Evolutionary conservation across 2,888 invertebrate genomes (phyloP), one percentile per base, ranked within the genome.

Genomic region (Drosophila mimica): DNA sequence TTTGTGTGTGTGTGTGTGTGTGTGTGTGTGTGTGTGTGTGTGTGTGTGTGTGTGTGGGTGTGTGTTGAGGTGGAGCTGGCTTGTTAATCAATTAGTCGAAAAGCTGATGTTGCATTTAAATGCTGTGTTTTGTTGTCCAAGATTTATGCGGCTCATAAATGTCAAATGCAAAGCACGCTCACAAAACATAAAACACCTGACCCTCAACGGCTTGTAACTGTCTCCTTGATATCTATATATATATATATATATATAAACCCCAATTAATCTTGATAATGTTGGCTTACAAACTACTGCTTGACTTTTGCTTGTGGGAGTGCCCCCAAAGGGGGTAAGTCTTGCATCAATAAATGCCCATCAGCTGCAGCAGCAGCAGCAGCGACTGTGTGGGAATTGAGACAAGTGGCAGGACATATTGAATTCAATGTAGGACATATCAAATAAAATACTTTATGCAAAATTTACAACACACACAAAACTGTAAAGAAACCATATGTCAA

Each of bases 401-500:
- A 85, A 82, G 83, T 63, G 74, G 74, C 71, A 81, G 73, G 58
- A 80, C 43, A 56, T 48, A 51, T 31, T 17, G 49, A 62, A 65
- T 64, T 59, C 72, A 54, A 79, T 85, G 86, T 82, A 75, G 77
- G 69, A 86, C 75, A 83, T 58, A 67, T 79, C 82, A 76, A 89
- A 90, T 87, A 88, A 91, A 84, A 89, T 89, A 88, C 88, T 84
- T 91, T 86, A 89, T 91, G 88, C 75, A 65, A 76, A 84, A 89
- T 91, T 84, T 88, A 89, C 76, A 88, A 75, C 80, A 61, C 52
- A 56, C 51, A 70, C 36, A 84, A 80, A 74, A 54, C 82, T 82
- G 80, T 75, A 89, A 90, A 88, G 83, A 91, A 91, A 88, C 88
- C 88, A 91, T 91, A 91, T 91, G 88, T 91, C 88, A 88, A 88